These are phyloP conservation scores for Lasioglossum leucozonium DNA, from an alignment of 2,888 invertebrate genomes.

Conservation along the genomic window DNA sequence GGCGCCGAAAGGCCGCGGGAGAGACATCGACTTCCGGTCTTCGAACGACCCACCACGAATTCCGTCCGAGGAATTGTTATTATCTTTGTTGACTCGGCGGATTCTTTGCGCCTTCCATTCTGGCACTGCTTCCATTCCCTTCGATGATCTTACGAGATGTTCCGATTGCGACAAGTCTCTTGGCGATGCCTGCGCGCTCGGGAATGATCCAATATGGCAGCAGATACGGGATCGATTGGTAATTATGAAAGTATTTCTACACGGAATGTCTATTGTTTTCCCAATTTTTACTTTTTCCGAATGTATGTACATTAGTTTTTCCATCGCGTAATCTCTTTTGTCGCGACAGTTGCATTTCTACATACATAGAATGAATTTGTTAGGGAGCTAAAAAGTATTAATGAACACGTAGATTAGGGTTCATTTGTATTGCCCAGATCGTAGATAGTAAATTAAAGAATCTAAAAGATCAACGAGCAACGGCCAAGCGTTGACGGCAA, in stretches of 20 bases:
- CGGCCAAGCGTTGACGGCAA: neutral
- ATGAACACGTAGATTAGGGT: neutral
- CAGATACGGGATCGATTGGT: constrained; percentile 41
- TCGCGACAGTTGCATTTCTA: neutral
- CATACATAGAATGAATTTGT: neutral
- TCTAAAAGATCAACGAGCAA: neutral
- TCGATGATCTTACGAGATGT: neutral
- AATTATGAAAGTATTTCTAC: constrained; percentile 37
- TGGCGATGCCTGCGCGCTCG: constrained; percentile 27
- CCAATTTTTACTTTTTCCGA: neutral
- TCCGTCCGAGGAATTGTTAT: constrained; percentile 64
- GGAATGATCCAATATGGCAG: constrained; percentile 1
- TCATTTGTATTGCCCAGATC: neutral
- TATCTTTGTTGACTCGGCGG: constrained; percentile 73
- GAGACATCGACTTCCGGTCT: constrained; percentile 69
- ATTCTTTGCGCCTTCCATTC: constrained; percentile 53
- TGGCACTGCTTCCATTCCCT: neutral
- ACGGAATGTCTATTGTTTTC: neutral
- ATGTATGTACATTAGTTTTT: neutral
- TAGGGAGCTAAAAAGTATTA: neutral
- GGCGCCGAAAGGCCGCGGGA: constrained; percentile 58
- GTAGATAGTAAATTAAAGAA: neutral
- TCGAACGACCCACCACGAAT: constrained; percentile 49
- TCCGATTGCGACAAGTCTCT: neutral
- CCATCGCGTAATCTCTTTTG: neutral